phyloP scores from a whole-genome alignment of 1,140 invertebrate species.

The Drosophila ambigua region DNA sequence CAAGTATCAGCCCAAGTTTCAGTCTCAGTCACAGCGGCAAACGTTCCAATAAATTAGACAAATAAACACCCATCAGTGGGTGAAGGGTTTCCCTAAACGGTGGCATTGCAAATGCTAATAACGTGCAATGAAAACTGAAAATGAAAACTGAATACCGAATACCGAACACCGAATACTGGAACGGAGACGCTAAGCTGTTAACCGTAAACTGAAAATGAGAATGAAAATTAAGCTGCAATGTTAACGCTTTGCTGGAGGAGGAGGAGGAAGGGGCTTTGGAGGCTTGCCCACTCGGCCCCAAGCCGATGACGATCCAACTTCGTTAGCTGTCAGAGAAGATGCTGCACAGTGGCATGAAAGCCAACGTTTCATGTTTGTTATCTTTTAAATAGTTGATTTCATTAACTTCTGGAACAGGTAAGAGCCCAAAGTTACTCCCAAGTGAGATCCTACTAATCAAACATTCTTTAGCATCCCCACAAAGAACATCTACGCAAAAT shows the following conservation, averaged over 20 bases:
- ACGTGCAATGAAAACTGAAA: conserved; percentile 52
- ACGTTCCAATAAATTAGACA: conserved; percentile 76
- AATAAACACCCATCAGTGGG: conserved; percentile 68
- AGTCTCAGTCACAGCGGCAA: neutral
- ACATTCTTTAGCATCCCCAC: no score
- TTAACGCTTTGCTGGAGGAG: conserved; percentile 61
- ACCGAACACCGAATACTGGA: neutral
- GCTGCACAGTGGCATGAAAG: conserved; percentile 27
- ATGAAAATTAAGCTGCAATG: conserved; percentile 70
- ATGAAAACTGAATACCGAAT: conserved; percentile 42
- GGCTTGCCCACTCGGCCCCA: conserved; percentile 23
- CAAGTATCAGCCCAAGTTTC: neutral
- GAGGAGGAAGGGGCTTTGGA: neutral
- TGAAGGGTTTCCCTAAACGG: conserved; percentile 74
- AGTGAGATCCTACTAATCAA: no score
- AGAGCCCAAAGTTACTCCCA: no score
- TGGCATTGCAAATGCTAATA: conserved; percentile 73
- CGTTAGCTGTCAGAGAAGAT: conserved; percentile 24
- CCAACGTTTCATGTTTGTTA: neutral
- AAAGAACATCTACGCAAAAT: no score
- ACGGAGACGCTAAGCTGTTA: conserved; percentile 35
- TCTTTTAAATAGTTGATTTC: no score
- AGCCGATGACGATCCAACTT: conserved; percentile 24
- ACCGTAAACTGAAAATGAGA: conserved; percentile 58
- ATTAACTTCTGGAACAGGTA: no score